These are phyloP conservation scores for Dusona sp. DNA, from an alignment of 2,888 invertebrate genomes.

Conservation along the genomic window DNA sequence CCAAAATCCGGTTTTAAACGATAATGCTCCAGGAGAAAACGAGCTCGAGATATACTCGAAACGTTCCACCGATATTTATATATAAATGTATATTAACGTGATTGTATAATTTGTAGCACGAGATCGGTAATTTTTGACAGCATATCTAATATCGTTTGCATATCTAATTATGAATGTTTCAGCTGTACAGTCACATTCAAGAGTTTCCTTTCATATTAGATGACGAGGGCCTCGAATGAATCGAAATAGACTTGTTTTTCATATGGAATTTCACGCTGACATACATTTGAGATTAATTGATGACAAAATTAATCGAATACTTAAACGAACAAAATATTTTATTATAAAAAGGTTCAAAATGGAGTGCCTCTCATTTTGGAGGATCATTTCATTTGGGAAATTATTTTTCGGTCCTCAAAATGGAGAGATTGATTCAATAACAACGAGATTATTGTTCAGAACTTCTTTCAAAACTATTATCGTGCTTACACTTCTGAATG, in stretches of 20 bases:
- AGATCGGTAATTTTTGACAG: conserved; percentile 1
- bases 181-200: neutral
- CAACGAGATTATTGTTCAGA: too few relatives aligned
- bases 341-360: neutral
- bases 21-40: conserved; percentile 21
- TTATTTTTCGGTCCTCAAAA: too few relatives aligned
- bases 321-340: neutral
- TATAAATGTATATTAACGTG: neutral
- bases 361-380: neutral
- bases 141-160: neutral
- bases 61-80: neutral
- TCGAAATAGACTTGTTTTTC: neutral
- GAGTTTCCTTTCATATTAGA: neutral
- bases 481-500: neutral
- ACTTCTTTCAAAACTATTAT: neutral
- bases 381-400: neutral
- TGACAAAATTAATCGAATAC: neutral
- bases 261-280: neutral
- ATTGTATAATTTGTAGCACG: conserved; percentile 8
- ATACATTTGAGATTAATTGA: neutral
- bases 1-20: conserved; percentile 18
- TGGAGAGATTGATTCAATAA: too few relatives aligned
- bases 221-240: neutral
- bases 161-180: neutral
- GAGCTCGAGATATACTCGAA: conserved; percentile 16